Evolutionary conservation across 2,797 vertebrate genomes (phyloP).

Genomic region (Enteromius fasciolatus): DNA sequence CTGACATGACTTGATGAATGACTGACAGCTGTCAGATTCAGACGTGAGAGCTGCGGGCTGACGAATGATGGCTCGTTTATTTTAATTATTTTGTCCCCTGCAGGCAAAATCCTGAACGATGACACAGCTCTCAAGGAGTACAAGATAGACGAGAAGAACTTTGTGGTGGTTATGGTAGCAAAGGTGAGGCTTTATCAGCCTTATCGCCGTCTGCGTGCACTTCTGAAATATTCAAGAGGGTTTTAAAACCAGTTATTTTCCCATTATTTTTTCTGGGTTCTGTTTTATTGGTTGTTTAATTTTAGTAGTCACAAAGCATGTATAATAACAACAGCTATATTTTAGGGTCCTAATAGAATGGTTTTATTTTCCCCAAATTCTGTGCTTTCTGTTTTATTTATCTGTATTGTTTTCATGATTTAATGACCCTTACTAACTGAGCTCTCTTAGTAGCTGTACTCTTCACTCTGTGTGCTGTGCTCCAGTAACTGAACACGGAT

Average conservation of each 20-base stretch:
- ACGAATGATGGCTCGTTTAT: background rate
- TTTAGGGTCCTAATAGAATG: background rate
- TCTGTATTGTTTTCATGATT: background rate
- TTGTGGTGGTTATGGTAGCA: slow-evolving; percentile 97
- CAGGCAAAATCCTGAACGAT: slow-evolving; percentile 96
- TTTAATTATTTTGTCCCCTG: slow-evolving; percentile 46
- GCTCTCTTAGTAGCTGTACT: no score
- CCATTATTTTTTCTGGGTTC: no score
- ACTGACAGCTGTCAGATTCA: background rate
- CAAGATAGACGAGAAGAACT: slow-evolving; percentile 97
- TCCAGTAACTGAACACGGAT: background rate
- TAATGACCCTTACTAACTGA: background rate
- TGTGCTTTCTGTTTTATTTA: no score
- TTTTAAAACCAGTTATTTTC: no score
- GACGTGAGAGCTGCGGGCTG: background rate
- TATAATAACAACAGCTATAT: background rate
- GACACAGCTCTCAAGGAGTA: slow-evolving; percentile 93
- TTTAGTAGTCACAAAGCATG: no score
- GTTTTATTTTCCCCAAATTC: background rate
- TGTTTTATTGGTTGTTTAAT: no score
- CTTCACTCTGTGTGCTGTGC: no score
- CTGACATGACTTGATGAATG: background rate
- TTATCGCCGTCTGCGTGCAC: background rate
- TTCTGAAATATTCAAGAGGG: background rate
- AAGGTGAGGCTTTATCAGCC: slow-evolving; percentile 79